Evolutionary conservation across 1,140 invertebrate genomes (phyloP).

Genomic region (Drosophila truncata): DNA sequence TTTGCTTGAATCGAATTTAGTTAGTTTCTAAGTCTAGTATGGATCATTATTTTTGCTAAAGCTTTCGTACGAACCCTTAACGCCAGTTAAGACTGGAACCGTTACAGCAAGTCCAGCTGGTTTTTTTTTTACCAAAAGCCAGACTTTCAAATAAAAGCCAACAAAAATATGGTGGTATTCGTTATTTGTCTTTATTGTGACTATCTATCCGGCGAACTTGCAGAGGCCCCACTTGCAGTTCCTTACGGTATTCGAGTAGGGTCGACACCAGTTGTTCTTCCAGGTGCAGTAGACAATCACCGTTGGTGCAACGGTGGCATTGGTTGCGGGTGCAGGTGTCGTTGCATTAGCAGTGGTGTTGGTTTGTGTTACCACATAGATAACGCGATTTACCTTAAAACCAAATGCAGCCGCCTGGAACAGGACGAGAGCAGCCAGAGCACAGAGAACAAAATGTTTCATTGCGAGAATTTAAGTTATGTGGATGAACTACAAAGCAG

Average conservation of each 20-base stretch:
- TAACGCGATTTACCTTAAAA: slow-evolving; percentile 12
- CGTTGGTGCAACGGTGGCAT: neutral
- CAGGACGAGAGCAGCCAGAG: slow-evolving; percentile 21
- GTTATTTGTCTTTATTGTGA: slow-evolving; percentile 13
- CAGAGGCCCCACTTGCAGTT: slow-evolving; percentile 42
- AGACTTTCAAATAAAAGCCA: slow-evolving; percentile 57
- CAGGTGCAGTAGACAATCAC: slow-evolving; percentile 30
- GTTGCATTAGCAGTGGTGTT: neutral
- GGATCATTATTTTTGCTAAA: slow-evolving; percentile 56
- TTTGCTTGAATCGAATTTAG: slow-evolving; percentile 59
- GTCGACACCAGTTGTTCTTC: slow-evolving; percentile 45
- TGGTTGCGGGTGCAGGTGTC: neutral
- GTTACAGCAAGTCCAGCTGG: slow-evolving; percentile 45
- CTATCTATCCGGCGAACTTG: slow-evolving; percentile 20
- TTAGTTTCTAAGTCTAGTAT: slow-evolving; percentile 48
- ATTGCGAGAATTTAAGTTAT: neutral
- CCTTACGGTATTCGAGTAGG: slow-evolving; percentile 1
- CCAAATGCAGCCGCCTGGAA: slow-evolving; percentile 17
- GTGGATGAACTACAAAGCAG: neutral
- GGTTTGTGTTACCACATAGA: slow-evolving; percentile 25
- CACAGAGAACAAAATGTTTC: slow-evolving; percentile 32
- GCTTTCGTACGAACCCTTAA: slow-evolving; percentile 39
- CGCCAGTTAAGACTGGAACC: slow-evolving; percentile 53
- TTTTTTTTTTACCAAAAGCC: slow-evolving; percentile 56
- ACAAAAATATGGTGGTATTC: slow-evolving; percentile 11